Base-by-base conservation (phyloP, 2,113 vertebrate species). In the Romanogobio albipinnatus region DNA sequence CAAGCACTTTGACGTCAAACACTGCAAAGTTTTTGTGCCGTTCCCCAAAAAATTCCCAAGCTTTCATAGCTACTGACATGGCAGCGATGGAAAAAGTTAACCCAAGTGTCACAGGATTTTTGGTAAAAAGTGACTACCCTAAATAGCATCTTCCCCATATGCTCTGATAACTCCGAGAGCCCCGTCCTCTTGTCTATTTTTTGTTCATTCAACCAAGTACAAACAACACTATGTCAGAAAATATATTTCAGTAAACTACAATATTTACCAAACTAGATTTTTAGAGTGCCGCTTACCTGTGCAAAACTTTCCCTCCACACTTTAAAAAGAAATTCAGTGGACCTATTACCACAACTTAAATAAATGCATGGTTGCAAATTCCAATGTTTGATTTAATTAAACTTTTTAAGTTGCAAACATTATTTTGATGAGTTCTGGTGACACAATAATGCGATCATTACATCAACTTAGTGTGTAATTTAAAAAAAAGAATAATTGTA, bases 1-100 rank as follows among this genome's bases (percentile, higher is more conserved):
- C 84, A 82, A 22, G 39, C 81, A 53, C 49, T 85, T 80, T 94
- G 93, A 94, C 90, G 90, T 93, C 91, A 92, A 87, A n/a, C 49
- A 87, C 89, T 88, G 76, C 90, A 91, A 61, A 84, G 85, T 82
- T 85, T 58, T 83, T 84, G n/a, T n/a, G n/a, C n/a, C n/a, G n/a
- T n/a, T n/a, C 19, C 83, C 90, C 92, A 91, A 92, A 91, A 91
- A 90, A 80, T 24, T 17, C 90, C 86, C 71, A 87, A 84, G 90
- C 87, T 88, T 90, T 81, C 85, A 29, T 19, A 84, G 87, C 88
- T 85, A 87, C 73, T 33, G 74, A 79, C 76, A 64, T 71, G 76
- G 89, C 88, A 89, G 71, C 82, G 66, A 88, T 91, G 93, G 92
- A 93, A 93, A 91, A 86, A 58, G 8, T 84, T 64, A 1, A 59